Evolutionary conservation across 2,888 invertebrate genomes (phyloP).

Genomic region (Perithous albicinctus): DNA sequence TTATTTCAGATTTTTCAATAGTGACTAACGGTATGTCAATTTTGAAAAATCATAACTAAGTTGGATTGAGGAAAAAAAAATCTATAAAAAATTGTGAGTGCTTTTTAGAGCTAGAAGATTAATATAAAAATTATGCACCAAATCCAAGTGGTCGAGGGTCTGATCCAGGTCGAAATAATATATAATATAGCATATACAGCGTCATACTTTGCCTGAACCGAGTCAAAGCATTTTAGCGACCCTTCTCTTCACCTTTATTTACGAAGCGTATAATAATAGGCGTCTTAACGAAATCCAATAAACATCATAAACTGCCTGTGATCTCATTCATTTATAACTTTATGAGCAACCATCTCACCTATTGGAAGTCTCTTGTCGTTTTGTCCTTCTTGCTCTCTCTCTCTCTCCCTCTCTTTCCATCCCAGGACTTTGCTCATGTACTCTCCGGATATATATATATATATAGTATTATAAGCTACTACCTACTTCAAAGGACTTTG

Average conservation of each 20-base stretch:
- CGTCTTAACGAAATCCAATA: constrained; percentile 83
- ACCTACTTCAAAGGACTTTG: constrained; percentile 59
- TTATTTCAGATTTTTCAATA: too few relatives aligned
- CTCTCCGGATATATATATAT: constrained; percentile 37
- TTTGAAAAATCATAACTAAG: too few relatives aligned
- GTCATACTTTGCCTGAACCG: not conserved
- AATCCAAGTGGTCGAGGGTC: too few relatives aligned
- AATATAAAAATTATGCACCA: too few relatives aligned
- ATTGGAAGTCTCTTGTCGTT: constrained; percentile 45
- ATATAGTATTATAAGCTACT: constrained; percentile 21
- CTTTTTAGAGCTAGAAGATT: too few relatives aligned
- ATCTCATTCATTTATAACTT: constrained; percentile 74
- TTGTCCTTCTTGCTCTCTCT: constrained; percentile 31
- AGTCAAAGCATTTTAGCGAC: constrained; percentile 38
- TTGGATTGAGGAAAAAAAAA: too few relatives aligned
- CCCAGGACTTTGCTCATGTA: constrained; percentile 22
- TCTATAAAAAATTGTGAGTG: too few relatives aligned
- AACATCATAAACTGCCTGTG: constrained; percentile 80
- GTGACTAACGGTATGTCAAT: too few relatives aligned
- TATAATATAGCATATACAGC: not conserved
- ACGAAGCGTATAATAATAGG: constrained; percentile 79
- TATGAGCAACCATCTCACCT: constrained; percentile 69
- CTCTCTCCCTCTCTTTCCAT: constrained; percentile 4
- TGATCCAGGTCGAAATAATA: too few relatives aligned
- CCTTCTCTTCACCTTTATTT: constrained; percentile 72